phyloP scores from a whole-genome alignment of 1,140 invertebrate genomes.

The Ceratosolen solmsi region DNA sequence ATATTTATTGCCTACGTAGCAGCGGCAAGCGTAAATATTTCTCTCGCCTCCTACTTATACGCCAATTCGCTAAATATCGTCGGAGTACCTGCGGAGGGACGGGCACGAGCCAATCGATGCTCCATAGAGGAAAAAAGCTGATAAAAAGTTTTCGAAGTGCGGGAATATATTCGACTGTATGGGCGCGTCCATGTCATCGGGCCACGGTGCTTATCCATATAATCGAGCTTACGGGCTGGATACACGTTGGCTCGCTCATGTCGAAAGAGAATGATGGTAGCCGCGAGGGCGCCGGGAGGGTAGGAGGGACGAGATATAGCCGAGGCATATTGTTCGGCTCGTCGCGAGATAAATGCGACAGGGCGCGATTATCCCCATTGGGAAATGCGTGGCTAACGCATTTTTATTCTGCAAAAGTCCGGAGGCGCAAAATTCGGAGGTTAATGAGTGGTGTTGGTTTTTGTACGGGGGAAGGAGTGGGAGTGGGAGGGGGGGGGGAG shows the following conservation, averaged over 20 bases:
- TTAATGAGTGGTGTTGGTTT: too few relatives aligned
- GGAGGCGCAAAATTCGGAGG: too few relatives aligned
- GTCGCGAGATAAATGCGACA: slow-evolving; percentile 36
- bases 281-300: neutral
- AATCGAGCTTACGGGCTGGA: slow-evolving; percentile 13
- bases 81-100: too few relatives aligned
- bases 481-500: neutral
- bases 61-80: too few relatives aligned
- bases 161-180: neutral
- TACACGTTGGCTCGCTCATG: neutral
- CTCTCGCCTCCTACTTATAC: too few relatives aligned
- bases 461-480: neutral
- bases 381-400: neutral
- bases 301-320: neutral
- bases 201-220: neutral
- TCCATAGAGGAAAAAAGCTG: neutral
- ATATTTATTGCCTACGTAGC: too few relatives aligned
- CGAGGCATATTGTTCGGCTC: slow-evolving; percentile 13
- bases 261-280: neutral
- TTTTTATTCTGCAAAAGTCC: neutral
- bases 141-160: neutral
- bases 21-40: too few relatives aligned
- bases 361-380: slow-evolving; percentile 25
- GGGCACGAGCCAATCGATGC: slow-evolving; percentile 10
- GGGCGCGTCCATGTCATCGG: slow-evolving; percentile 13